Evolutionary conservation across 2,113 vertebrate species (phyloP), one percentile per base, ranked within the genome.

Genomic region (Leptocoma aspasia): DNA sequence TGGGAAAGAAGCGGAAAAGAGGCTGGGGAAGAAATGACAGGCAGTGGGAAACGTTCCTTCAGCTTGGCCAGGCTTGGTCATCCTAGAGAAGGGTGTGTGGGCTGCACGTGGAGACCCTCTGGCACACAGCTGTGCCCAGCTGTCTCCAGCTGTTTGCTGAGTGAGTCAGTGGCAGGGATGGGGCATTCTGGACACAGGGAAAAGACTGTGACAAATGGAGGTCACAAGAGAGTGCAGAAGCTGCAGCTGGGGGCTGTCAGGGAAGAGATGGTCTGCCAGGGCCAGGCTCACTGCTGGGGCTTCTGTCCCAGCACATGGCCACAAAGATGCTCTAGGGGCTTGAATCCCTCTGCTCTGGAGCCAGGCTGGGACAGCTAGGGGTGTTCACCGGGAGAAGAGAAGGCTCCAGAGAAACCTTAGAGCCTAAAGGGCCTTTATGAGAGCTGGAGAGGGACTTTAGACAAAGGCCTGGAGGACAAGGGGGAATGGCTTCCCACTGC

Each of bases 1-100:
- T 72, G 54, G 27, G 56, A 71, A n/a, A 68, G 53, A 15, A 54
- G 16, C 3, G 39, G 39, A 39, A 39, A 12, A 39, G 21, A 16
- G 10, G 13, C 20, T 0, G 0, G 35, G 11, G 10, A 80, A 80
- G 21, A 37, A 73, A n/a, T 81, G n/a, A 1, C 1, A 57, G 60
- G n/a, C 60, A 52, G 24, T 73, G 31, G 35, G 35, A 73, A 30
- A 13, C 37, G 30, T 66, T 94, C 64, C 60, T 78, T 89, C 52
- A 47, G 27, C 60, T 61, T 81, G 68, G 41, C 42, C 86, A 81
- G 19, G 42, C 22, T 77, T 72, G 31, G 18, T 45, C 54, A 54
- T 70, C 26, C 23, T 35, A 27, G 66, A 65, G 59, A n/a, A 72
- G 44, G 53, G 28, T 5, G 1, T 26, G 13, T 37, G 41, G 53